phyloP scores from a whole-genome alignment of 2,797 vertebrate genomes.

The Smutsia gigantea region DNA sequence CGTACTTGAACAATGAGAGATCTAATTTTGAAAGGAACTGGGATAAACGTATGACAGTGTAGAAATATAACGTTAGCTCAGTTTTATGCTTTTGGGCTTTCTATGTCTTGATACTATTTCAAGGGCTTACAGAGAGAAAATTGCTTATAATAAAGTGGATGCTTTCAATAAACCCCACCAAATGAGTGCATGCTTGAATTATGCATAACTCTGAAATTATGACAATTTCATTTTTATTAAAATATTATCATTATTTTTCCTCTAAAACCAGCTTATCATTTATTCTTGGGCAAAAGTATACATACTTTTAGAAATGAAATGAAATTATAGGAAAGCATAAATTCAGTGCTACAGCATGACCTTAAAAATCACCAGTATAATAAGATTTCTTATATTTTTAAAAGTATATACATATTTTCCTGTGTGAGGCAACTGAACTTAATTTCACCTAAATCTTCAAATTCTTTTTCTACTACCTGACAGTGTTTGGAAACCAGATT shows the following conservation, averaged over 20 bases:
- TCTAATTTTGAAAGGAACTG: neutral
- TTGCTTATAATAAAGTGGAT: neutral
- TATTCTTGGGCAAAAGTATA: neutral
- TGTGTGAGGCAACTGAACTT: conserved; percentile 71
- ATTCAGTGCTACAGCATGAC: neutral
- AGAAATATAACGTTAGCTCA: neutral
- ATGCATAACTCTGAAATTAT: neutral
- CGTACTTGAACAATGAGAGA: conserved; percentile 72
- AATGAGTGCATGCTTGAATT: neutral
- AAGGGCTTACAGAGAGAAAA: neutral
- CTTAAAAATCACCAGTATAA: neutral
- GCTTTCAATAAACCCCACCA: neutral
- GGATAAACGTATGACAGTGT: neutral
- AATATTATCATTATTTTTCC: neutral
- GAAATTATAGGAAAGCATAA: neutral
- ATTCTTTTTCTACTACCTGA: conserved; percentile 65
- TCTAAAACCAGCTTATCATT: neutral
- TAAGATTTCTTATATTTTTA: conserved; percentile 73
- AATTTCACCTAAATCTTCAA: conserved; percentile 79
- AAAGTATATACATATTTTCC: conserved; percentile 67
- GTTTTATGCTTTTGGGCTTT: neutral
- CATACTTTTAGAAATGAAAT: neutral
- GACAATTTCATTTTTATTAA: neutral
- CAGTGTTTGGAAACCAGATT: conserved; percentile 70
- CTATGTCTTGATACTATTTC: neutral